phyloP scores from a whole-genome alignment of 2,797 vertebrate genomes.

The Cynopterus sphinx region DNA sequence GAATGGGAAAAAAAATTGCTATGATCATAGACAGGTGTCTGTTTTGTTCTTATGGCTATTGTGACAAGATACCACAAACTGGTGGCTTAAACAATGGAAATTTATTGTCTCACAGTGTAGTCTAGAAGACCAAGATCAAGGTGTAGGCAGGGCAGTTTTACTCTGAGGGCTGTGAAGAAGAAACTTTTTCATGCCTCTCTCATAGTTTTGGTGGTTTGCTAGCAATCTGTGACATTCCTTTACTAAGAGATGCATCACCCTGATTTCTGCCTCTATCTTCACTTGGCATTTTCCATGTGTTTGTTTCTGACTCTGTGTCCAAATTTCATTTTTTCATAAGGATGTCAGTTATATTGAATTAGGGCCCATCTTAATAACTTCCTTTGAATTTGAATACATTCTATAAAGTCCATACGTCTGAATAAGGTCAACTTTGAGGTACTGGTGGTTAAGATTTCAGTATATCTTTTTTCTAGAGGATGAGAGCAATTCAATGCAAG shows the following conservation, averaged over 20 bases:
- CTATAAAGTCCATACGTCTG: not conserved
- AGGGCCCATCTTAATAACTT: not conserved
- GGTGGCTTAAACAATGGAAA: not conserved
- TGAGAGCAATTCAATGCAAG: not conserved
- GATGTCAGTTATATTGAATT: not conserved
- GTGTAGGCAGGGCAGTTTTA: accelerated
- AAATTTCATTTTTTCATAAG: not conserved
- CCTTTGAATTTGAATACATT: not conserved
- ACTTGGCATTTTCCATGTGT: not conserved
- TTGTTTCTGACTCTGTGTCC: not conserved
- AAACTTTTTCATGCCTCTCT: not conserved
- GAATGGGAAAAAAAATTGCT: not conserved
- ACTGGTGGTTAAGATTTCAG: not conserved
- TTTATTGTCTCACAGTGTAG: accelerated
- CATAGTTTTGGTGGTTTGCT: not conserved
- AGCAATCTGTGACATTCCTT: not conserved
- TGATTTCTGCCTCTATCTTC: not conserved
- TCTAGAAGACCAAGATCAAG: not conserved
- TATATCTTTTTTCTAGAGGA: not conserved
- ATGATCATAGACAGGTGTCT: not conserved
- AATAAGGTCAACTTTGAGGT: not conserved
- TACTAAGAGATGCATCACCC: not conserved
- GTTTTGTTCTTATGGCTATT: not conserved
- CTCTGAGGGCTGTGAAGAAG: not conserved
- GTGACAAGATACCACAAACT: not conserved